Percentiles rank a stretch among this genome's conserved stretches.
Conservation (phyloP, 1,140 invertebrate genomes). For the Bradynema listronoti region DNA sequence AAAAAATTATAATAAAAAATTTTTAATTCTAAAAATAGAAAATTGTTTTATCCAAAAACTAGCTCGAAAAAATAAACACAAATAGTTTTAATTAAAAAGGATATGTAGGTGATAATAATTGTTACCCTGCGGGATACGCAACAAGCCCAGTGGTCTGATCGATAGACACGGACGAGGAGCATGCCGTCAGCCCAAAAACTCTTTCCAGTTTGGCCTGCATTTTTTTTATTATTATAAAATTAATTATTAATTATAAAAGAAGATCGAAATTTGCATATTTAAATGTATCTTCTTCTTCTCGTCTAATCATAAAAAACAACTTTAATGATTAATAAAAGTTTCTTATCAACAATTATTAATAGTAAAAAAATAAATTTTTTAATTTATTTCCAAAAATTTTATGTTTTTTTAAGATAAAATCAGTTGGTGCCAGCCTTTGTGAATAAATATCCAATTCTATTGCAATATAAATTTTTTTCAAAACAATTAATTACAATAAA, state of each 20-base stretch:
- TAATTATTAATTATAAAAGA: background rate
- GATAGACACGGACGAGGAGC: conserved; percentile 42
- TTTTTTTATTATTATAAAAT: conserved; percentile 9
- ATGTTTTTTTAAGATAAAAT: too few relatives aligned
- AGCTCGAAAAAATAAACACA: too few relatives aligned
- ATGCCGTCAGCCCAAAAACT: conserved; percentile 46
- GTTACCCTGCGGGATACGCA: conserved; percentile 48
- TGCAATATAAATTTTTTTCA: too few relatives aligned
- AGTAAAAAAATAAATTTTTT: too few relatives aligned
- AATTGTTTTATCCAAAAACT: too few relatives aligned
- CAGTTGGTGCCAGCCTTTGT: too few relatives aligned
- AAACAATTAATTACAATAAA: too few relatives aligned
- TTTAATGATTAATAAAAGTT: background rate
- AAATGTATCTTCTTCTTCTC: background rate
- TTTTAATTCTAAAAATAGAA: too few relatives aligned
- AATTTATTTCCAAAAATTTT: too few relatives aligned
- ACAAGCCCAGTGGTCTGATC: conserved; percentile 38
- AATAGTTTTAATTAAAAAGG: too few relatives aligned
- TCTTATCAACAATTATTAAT: background rate
- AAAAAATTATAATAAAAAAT: too few relatives aligned
- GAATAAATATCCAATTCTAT: too few relatives aligned
- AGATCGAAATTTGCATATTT: background rate
- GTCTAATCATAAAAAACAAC: background rate
- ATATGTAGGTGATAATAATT: background rate
- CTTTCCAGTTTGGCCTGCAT: conserved; percentile 50